Percentiles rank a stretch among this genome's conserved stretches.
phyloP scores from a whole-genome alignment of 1,140 invertebrate species.

The Drosophila miranda region DNA sequence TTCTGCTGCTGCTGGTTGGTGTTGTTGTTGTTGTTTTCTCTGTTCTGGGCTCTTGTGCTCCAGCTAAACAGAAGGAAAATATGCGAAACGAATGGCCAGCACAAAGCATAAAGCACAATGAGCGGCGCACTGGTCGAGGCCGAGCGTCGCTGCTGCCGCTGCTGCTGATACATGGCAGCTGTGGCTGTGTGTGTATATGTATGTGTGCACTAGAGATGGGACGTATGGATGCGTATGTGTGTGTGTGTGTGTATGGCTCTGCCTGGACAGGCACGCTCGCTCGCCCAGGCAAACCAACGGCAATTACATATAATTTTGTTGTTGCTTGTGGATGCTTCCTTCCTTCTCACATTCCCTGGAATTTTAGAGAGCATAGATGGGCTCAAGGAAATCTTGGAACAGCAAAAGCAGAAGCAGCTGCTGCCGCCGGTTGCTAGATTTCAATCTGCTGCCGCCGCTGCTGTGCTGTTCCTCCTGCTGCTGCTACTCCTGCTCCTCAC shows the following conservation, averaged over 20 bases:
- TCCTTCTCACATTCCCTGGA: conserved; percentile 33
- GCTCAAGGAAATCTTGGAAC: not conserved
- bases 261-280: conserved; percentile 26
- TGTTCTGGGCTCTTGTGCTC: too few relatives aligned
- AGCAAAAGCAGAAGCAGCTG: conserved; percentile 22
- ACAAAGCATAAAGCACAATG: conserved; percentile 47
- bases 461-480: not conserved
- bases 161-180: not conserved
- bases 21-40: not conserved
- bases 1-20: conserved; percentile 3
- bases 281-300: conserved; percentile 19
- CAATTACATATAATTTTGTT: conserved; percentile 46
- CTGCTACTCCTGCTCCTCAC: not conserved
- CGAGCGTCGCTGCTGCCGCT: conserved; percentile 1
- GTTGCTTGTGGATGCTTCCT: not conserved
- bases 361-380: conserved; percentile 35
- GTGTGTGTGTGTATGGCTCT: conserved; percentile 5
- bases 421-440: conserved; percentile 20
- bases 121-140: conserved; percentile 24
- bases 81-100: conserved; percentile 41
- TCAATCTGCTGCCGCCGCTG: conserved; percentile 7
- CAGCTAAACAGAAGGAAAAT: conserved; percentile 8
- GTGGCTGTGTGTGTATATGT: not conserved
- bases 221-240: not conserved
- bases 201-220: not conserved